These are phyloP conservation scores for Pteropus alecto DNA, from an alignment of 2,113 vertebrate species.

Conservation along the genomic window DNA sequence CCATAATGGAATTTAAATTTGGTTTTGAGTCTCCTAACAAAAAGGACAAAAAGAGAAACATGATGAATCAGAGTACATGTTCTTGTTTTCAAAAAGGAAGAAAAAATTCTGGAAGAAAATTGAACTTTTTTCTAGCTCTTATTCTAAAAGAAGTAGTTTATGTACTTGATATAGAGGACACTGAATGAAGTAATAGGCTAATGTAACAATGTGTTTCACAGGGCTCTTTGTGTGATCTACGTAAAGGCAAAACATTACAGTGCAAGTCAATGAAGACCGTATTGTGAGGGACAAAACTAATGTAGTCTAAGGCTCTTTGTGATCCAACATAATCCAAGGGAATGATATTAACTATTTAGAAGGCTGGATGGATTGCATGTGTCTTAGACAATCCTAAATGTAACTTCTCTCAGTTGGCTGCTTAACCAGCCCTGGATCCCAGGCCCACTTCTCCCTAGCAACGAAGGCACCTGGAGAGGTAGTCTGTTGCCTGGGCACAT, in stretches of 20 bases:
- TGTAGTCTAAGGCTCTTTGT: not conserved
- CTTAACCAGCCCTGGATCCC: not conserved
- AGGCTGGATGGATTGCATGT: not conserved
- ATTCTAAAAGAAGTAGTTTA: not conserved
- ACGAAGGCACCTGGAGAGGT: not conserved
- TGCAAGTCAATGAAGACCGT: not conserved
- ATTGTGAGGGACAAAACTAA: not conserved
- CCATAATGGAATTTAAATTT: constrained; percentile 12
- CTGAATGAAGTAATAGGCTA: not conserved
- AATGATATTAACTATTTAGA: not conserved
- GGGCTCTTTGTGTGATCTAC: not conserved
- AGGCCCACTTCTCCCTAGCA: not conserved
- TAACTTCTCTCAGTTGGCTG: not conserved
- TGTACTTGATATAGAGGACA: not conserved
- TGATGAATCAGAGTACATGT: not conserved
- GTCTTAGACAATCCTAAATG: not conserved
- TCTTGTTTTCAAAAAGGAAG: not conserved
- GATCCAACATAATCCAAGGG: not conserved
- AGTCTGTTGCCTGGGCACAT: not conserved
- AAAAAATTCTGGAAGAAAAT: not conserved
- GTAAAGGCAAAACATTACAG: not conserved
- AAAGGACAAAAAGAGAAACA: not conserved
- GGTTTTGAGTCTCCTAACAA: not conserved
- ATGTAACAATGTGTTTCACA: not conserved
- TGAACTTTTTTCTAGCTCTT: not conserved